Evolutionary conservation across 2,888 invertebrate genomes (phyloP), one percentile per base, ranked within the genome.

Genomic region (Drosophila yooni): DNA sequence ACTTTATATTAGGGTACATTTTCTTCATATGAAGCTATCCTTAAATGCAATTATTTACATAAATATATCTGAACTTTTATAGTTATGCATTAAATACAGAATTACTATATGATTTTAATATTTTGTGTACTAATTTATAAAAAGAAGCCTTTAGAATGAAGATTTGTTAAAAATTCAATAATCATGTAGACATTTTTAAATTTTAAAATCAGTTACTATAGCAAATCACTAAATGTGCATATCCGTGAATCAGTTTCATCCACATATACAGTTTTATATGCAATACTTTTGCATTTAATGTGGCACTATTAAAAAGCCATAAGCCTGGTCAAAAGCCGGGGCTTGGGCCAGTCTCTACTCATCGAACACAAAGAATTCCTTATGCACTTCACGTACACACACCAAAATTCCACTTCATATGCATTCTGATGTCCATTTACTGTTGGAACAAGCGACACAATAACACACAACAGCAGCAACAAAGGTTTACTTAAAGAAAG

Each of bases 341-440:
- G 15, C 31, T 62, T 21, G 6, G 18, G 54, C 29, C 43, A 48
- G 53, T 38, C 43, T 57, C 48, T 33, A 51, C 59, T 31, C 40
- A 18, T 13, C 51, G 52, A 40, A 60, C 40, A 50, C 27, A 54
- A 53, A 68, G 3, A 48, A 73, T 70, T 75, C 33, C 33, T 60
- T 56, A 82, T 84, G 82, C 82, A 71, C 38, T 81, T 71, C 82
- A 82, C 82, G 82, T 82, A 71, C 67, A 67, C 52, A 66, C 36
- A 61, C 65, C 36, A 63, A 67, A 73, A 76, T 58, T 67, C 76
- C 69, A 70, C 79, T 75, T 80, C 66, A 71, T 83, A 74, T 81
- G 69, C 67, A 81, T 56, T 81, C 72, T 70, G 64, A 69, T 64
- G 58, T 70, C 40, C 75, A 74, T 77, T 81, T 74, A 80, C 68